Base-by-base conservation (phyloP, 2,113 vertebrate genomes). In the Mus spicilegus region DNA sequence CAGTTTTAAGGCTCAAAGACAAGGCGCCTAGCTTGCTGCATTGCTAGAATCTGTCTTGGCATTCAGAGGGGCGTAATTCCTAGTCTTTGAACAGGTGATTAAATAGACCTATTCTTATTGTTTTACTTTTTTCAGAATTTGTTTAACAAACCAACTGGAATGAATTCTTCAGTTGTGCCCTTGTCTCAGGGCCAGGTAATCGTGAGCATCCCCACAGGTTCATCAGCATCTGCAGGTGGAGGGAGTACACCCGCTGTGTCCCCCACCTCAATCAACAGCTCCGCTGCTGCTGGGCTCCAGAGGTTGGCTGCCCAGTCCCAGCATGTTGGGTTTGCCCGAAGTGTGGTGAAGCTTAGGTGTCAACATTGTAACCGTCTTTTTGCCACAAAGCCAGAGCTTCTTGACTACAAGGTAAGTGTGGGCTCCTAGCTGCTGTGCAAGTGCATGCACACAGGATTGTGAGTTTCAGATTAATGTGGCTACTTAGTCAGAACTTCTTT, bases 341-440 rank as follows among this genome's bases (percentile, higher is more conserved):
- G 98, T 82, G 98, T 99, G 87, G 98, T 98, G 24, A 99, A 99
- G 91, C 98, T 99, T 91, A 98, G 97, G 96, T 99, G 99, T 98
- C 98, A 98, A 73, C 99, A 99, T 97, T 99, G 99, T 97, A 97
- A 95, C 82, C 98, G 98, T 7, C 98, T 94, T 12, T 99, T 99
- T 96, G 98, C 98, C 51, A 98, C 98, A 97, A 99, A 99, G 97
- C 99, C 99, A 0, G 99, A 99, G 49, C 96, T 99, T 96, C 97
- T 99, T 70, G 99, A 99, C 92, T 99, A 99, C 95, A 99, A 99
- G 99, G 99, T 99, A 99, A 95, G 94, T 85, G 22, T 39, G 81
- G 76, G 24, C n/a, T 96, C 42, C 12, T 94, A 20, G 70, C 54
- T 28, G 26, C 14, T 73, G 14, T 72, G 51, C 49, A 3, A 9